phyloP scores from a whole-genome alignment of 2,113 vertebrate genomes.

The Stigmatopora nigra region DNA sequence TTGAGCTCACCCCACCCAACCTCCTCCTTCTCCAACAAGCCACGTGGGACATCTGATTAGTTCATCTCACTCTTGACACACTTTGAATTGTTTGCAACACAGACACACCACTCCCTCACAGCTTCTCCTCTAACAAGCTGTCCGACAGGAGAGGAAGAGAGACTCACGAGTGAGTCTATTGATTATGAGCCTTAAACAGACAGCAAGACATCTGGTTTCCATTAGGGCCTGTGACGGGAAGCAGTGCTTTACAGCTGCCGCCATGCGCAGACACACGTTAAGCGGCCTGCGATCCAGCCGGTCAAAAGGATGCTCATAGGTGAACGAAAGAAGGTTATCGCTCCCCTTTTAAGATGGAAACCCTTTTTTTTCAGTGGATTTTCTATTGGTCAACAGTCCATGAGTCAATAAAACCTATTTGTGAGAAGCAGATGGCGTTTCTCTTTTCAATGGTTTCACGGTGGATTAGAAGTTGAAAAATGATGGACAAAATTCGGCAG shows the following conservation, averaged over 20 bases:
- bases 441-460: background rate
- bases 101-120: slow-evolving; percentile 70
- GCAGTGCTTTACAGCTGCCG: slow-evolving; percentile 65
- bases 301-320: slow-evolving; percentile 44
- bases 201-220: slow-evolving; percentile 81
- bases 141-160: slow-evolving; percentile 52
- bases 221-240: slow-evolving; percentile 75
- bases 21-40: slow-evolving; percentile 31
- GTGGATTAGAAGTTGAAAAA: background rate
- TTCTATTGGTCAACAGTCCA: slow-evolving; percentile 30
- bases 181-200: slow-evolving; percentile 81
- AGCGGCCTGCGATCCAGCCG: slow-evolving; percentile 80
- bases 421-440: background rate
- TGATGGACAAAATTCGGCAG: background rate
- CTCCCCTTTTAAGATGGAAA: slow-evolving; percentile 47
- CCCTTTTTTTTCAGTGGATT: slow-evolving; percentile 71
- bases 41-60: slow-evolving; percentile 69
- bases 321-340: slow-evolving; percentile 60
- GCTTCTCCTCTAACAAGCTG: slow-evolving; percentile 79
- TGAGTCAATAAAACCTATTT: background rate
- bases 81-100: slow-evolving; percentile 53
- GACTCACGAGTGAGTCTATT: slow-evolving; percentile 74
- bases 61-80: slow-evolving; percentile 75
- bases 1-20: slow-evolving; percentile 31
- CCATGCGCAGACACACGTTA: slow-evolving; percentile 78